phyloP scores from a whole-genome alignment of 2,888 invertebrate genomes.

The Drosophila mulleri region DNA sequence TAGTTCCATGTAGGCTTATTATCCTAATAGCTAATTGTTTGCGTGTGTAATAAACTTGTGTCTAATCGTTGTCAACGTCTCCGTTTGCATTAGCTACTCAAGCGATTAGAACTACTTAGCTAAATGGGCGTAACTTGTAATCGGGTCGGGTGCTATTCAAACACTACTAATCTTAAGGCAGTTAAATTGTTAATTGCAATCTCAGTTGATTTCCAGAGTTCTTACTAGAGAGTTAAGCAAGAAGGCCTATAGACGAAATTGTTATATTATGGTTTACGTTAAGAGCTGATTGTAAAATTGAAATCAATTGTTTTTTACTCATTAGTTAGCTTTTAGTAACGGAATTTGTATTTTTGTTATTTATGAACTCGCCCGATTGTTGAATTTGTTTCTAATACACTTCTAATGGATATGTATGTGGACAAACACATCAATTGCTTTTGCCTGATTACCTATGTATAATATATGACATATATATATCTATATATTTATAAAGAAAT shows the following conservation, averaged over 20 bases:
- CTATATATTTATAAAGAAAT: not conserved
- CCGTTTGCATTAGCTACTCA: not conserved
- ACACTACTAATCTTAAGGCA: not conserved
- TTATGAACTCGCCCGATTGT: not conserved
- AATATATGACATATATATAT: not conserved
- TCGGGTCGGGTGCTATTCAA: not conserved
- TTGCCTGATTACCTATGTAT: not conserved
- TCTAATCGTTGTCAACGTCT: conserved; percentile 16
- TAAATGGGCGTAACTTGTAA: not conserved
- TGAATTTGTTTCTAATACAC: not conserved
- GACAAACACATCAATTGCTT: conserved; percentile 5
- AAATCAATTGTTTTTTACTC: not conserved
- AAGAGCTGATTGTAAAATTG: not conserved
- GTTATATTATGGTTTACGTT: not conserved
- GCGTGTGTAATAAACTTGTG: conserved; percentile 40
- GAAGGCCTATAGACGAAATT: not conserved
- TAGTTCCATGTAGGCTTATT: conserved; percentile 24
- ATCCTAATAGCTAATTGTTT: conserved; percentile 29
- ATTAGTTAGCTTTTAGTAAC: not conserved
- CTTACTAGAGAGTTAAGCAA: not conserved
- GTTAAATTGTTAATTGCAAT: conserved; percentile 1
- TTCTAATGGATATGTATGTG: conserved; percentile 3
- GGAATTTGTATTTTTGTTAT: not conserved
- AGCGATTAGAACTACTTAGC: not conserved
- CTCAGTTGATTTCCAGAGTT: not conserved